Evolutionary conservation across 2,797 vertebrate species (phyloP).

Genomic region (Molossus alvarezi): DNA sequence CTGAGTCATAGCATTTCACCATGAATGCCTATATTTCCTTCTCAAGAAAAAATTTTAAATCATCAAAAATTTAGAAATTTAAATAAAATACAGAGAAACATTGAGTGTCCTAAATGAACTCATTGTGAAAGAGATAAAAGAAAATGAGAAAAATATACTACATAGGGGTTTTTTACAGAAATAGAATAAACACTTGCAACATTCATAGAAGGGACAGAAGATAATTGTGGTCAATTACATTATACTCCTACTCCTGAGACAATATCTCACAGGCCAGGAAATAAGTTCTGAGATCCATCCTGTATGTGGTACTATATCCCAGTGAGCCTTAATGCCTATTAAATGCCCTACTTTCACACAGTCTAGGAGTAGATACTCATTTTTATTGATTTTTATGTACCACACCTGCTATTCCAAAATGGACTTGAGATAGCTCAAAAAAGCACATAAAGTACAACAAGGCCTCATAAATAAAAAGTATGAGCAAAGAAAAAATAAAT

Average conservation of each 20-base stretch:
- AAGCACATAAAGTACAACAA: slow-evolving; percentile 33
- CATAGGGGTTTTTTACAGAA: slow-evolving; percentile 44
- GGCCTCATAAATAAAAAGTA: slow-evolving; percentile 28
- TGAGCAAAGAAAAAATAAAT: slow-evolving; percentile 53
- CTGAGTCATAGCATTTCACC: not conserved
- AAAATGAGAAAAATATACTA: slow-evolving; percentile 45
- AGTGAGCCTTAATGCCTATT: slow-evolving; percentile 84
- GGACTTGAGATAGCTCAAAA: slow-evolving; percentile 12
- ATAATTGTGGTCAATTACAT: slow-evolving; percentile 84
- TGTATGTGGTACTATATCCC: slow-evolving; percentile 81
- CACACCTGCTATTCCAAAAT: slow-evolving; percentile 58
- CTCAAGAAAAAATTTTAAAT: slow-evolving; percentile 25
- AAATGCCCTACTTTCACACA: slow-evolving; percentile 76
- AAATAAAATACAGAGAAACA: slow-evolving; percentile 65
- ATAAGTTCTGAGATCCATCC: slow-evolving; percentile 86
- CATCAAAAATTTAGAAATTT: slow-evolving; percentile 65
- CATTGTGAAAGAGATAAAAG: slow-evolving; percentile 57
- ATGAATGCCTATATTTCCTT: not conserved
- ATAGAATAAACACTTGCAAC: slow-evolving; percentile 74
- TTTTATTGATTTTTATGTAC: slow-evolving; percentile 69
- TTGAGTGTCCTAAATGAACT: slow-evolving; percentile 63
- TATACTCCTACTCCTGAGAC: slow-evolving; percentile 85
- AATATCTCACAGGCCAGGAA: slow-evolving; percentile 82
- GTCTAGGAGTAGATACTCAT: slow-evolving; percentile 58
- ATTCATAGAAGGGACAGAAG: slow-evolving; percentile 81